Conservation (phyloP, 2,797 vertebrate genomes). For the Hoplostethus mediterraneus region DNA sequence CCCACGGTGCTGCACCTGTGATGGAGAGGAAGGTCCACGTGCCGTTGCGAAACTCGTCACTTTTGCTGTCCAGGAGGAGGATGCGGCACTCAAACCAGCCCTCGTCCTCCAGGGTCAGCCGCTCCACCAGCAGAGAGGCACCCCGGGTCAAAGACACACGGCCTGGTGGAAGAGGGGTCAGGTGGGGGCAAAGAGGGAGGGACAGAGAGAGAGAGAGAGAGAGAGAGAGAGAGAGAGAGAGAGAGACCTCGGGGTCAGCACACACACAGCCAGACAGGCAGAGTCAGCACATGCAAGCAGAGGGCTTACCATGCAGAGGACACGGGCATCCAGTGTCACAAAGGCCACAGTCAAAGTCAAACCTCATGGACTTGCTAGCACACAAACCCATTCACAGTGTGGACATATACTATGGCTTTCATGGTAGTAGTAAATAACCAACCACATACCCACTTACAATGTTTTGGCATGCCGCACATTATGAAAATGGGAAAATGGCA, state of each 20-base stretch:
- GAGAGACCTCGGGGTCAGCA: constrained; percentile 41
- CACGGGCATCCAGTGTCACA: constrained; percentile 46
- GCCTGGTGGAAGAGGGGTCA: constrained; percentile 78
- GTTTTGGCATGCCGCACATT: background rate
- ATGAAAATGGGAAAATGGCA: constrained; percentile 16
- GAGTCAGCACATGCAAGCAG: constrained; percentile 61
- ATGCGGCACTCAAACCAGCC: constrained; percentile 99
- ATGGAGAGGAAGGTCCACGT: constrained; percentile 98
- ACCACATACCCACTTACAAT: background rate
- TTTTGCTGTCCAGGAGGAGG: constrained; percentile 91
- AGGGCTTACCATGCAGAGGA: constrained; percentile 45
- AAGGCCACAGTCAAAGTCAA: constrained; percentile 64
- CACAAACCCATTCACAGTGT: constrained; percentile 19
- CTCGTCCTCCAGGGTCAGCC: constrained; percentile 91
- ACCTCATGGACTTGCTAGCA: constrained; percentile 17
- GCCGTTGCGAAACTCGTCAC: constrained; percentile 93
- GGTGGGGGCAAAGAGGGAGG: constrained; percentile 36
- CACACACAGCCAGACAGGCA: constrained; percentile 59
- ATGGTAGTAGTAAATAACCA: constrained; percentile 20
- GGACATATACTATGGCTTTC: constrained; percentile 11
- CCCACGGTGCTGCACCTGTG: constrained; percentile 85
- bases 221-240: constrained; percentile 31
- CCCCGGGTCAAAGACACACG: constrained; percentile 90
- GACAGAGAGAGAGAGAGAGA: background rate
- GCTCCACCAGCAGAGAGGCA: constrained; percentile 90